Percentiles rank a stretch among this genome's conserved stretches.
These are phyloP conservation scores for Anthopleura xanthogrammica DNA, from an alignment of 92 coral and sea anemone genomes.

Conservation along the genomic window DNA sequence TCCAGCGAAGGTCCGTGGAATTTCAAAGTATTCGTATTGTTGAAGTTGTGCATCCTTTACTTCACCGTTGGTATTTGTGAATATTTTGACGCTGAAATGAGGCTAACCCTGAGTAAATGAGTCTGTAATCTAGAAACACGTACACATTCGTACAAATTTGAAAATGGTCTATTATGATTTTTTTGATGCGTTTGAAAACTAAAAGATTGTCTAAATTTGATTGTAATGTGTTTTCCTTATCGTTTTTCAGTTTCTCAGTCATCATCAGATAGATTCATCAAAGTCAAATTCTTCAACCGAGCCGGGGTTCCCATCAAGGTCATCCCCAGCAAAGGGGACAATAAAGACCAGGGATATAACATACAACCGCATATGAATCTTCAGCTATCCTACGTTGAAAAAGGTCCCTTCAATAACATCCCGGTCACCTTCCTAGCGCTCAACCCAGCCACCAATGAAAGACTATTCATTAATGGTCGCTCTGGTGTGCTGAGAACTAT, in stretches of 20 bases:
- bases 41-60: too few species aligned
- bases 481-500: conserved; percentile 70
- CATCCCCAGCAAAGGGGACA: conserved; percentile 91
- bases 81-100: too few species aligned
- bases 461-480: conserved; percentile 76
- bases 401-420: conserved; percentile 84
- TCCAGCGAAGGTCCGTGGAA: too few species aligned
- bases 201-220: too few species aligned
- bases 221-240: neutral
- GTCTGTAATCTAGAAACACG: too few species aligned
- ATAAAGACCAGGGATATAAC: conserved; percentile 85
- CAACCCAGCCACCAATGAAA: conserved; percentile 64
- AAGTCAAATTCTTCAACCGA: conserved; percentile 90
- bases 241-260: conserved; percentile 56
- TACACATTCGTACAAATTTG: too few species aligned
- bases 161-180: too few species aligned
- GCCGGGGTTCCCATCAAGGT: conserved; percentile 83
- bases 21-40: too few species aligned
- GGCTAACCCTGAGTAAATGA: too few species aligned
- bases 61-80: too few species aligned
- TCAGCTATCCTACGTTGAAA: conserved; percentile 88
- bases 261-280: conserved; percentile 88
- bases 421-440: conserved; percentile 90
- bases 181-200: too few species aligned
- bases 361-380: conserved; percentile 95